phyloP scores from a whole-genome alignment of 2,888 invertebrate genomes.

The Athalia cordata region DNA sequence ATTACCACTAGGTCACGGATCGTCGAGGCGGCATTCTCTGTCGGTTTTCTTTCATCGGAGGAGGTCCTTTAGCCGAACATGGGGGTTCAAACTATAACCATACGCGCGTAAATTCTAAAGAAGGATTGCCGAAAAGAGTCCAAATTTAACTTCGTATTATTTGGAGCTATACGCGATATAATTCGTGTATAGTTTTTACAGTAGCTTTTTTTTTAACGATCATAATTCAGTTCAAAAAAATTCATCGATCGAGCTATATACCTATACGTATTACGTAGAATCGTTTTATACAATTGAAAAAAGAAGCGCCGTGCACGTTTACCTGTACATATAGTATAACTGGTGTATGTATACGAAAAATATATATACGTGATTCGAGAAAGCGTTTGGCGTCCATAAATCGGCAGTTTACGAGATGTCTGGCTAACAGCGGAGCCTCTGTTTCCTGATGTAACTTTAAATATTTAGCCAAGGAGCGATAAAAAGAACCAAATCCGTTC shows the following conservation, averaged over 20 bases:
- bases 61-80: constrained; percentile 49
- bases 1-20: constrained; percentile 66
- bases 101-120: constrained; percentile 49
- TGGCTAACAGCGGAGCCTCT: constrained; percentile 45
- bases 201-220: too few species aligned
- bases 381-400: constrained; percentile 39
- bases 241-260: too few species aligned
- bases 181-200: too few species aligned
- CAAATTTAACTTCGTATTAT: constrained; percentile 26
- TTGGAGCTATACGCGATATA: not conserved
- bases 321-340: not conserved
- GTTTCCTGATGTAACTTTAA: constrained; percentile 49
- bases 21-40: constrained; percentile 57
- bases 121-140: constrained; percentile 49
- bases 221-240: too few species aligned
- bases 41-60: constrained; percentile 52
- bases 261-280: too few species aligned
- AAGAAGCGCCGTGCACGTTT: too few species aligned
- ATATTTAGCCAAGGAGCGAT: constrained; percentile 48
- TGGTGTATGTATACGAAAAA: constrained; percentile 7
- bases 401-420: constrained; percentile 47
- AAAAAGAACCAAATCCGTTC: constrained; percentile 46
- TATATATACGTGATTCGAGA: constrained; percentile 29
- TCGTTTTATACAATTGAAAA: too few species aligned
- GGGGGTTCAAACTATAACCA: constrained; percentile 13